phyloP scores from a whole-genome alignment of 1,140 invertebrate genomes.

The Polypedilum vanderplanki region DNA sequence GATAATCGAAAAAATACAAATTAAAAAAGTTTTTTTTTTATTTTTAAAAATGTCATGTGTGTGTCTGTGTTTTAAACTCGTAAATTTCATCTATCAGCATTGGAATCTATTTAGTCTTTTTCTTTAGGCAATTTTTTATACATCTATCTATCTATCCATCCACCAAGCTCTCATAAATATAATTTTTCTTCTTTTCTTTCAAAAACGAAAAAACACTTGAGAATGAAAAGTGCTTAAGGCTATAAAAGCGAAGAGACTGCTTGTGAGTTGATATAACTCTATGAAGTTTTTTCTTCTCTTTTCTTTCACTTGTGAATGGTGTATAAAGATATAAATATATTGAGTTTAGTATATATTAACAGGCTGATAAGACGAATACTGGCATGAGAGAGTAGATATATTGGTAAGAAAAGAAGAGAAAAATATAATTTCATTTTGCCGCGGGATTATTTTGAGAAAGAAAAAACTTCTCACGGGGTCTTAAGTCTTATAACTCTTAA shows the following conservation, averaged over 20 bases:
- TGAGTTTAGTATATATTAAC: conserved; percentile 19
- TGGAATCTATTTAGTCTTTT: neutral
- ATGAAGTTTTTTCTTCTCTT: neutral
- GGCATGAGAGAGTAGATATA: neutral
- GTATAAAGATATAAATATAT: conserved; percentile 5
- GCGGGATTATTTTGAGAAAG: neutral
- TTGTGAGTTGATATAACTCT: conserved; percentile 18
- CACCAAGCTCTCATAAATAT: neutral
- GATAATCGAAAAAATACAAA: neutral
- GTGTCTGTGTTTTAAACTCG: neutral
- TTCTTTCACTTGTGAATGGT: neutral
- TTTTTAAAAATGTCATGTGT: neutral
- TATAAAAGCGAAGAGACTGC: conserved; percentile 16
- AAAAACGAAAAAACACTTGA: neutral
- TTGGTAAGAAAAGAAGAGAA: neutral
- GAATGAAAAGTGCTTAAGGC: conserved; percentile 3
- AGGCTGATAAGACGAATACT: conserved; percentile 3
- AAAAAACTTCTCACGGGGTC: conserved; percentile 16
- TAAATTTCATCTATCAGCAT: conserved; percentile 5
- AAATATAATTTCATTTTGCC: conserved; percentile 13
- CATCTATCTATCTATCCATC: neutral
- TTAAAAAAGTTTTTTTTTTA: neutral
- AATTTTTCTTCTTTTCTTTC: too few species aligned
- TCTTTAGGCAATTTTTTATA: neutral
- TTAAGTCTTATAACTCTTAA: conserved; percentile 12